A percentile compares a stretch with the other conserved stretches of the same genome.
Evolutionary conservation across 2,888 invertebrate species (phyloP).

Genomic region (Cerastis rubricosa): DNA sequence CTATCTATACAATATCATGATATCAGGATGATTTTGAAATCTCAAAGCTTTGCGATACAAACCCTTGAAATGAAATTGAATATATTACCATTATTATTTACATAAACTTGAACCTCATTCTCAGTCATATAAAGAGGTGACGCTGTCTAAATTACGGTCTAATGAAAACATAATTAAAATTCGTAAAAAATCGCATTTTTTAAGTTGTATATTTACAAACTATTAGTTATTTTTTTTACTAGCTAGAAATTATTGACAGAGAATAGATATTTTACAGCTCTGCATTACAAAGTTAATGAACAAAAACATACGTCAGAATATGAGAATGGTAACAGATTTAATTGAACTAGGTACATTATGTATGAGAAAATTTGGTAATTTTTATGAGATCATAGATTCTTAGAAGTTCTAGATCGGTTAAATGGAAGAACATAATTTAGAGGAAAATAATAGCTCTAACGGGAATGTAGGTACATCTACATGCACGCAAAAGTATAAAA

Average conservation of each 20-base stretch:
- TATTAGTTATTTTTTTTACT: conserved; percentile 55
- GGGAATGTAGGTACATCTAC: conserved; percentile 67
- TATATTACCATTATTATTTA: conserved; percentile 78
- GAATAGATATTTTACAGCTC: conserved; percentile 60
- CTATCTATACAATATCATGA: conserved; percentile 64
- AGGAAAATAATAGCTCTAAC: conserved; percentile 52
- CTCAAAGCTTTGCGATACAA: conserved; percentile 72
- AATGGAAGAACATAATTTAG: conserved; percentile 47
- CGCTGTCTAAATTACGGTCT: conserved; percentile 68
- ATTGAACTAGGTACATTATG: conserved; percentile 72
- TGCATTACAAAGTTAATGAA: conserved; percentile 56
- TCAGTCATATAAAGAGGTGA: conserved; percentile 87
- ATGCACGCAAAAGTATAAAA: conserved; percentile 60
- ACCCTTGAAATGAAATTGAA: conserved; percentile 76
- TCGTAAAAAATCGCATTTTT: conserved; percentile 58
- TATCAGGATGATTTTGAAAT: conserved; percentile 72
- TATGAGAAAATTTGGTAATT: conserved; percentile 83
- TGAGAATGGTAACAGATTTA: conserved; percentile 78
- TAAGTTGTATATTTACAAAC: conserved; percentile 70
- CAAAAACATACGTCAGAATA: conserved; percentile 56
- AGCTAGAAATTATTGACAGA: conserved; percentile 62
- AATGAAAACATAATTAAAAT: conserved; percentile 52
- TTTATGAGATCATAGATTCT: conserved; percentile 84
- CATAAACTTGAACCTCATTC: conserved; percentile 88
- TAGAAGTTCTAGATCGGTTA: conserved; percentile 60